Evolutionary conservation across 2,113 vertebrate species (phyloP), one percentile per base, ranked within the genome.

Genomic region (Equus przewalskii): DNA sequence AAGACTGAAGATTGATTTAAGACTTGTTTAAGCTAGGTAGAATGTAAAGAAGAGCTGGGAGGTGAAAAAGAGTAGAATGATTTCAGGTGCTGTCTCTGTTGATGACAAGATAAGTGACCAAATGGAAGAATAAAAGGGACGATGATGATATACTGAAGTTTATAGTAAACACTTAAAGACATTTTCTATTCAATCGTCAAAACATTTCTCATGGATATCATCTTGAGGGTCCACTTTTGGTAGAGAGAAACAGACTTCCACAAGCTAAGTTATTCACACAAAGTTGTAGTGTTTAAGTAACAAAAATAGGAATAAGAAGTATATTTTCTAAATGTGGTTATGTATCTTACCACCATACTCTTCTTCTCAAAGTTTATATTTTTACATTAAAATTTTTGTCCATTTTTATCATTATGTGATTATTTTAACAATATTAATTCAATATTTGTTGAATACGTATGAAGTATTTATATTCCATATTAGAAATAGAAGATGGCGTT

Each of bases 161-260:
- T 72, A 62, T 60, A 54, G 51, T 54, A 83, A 93, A 76, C 51
- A 84, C 80, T 79, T 62, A 33, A 72, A 84, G 58, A 69, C 14
- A 80, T 96, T 85, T 97, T 91, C 58, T 91, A 70, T 62, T 95
- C 90, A 85, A 1, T 96, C 56, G 72, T 86, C 56, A 51, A 64
- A 94, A 54, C 26, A 72, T 73, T 89, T 89, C 80, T 92, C 28
- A 78, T 28, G 51, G 60, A 51, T 80, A 58, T 87, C 69, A 69
- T 70, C 51, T 90, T 79, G 30, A 72, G 49, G 60, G 49, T 84
- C 46, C 62, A 80, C 1, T 92, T 89, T 84, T 88, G 65, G 36
- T 69, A 79, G 28, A 69, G 8, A 85, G 46, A 94, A 95, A 62
- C 60, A 64, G 30, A 84, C 64, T 93, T 69, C 46, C 30, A 46